A percentile compares a stretch with the other conserved stretches of the same genome.
These are phyloP conservation scores for Synergus japonicus DNA, from an alignment of 2,888 invertebrate species.

Conservation along the genomic window DNA sequence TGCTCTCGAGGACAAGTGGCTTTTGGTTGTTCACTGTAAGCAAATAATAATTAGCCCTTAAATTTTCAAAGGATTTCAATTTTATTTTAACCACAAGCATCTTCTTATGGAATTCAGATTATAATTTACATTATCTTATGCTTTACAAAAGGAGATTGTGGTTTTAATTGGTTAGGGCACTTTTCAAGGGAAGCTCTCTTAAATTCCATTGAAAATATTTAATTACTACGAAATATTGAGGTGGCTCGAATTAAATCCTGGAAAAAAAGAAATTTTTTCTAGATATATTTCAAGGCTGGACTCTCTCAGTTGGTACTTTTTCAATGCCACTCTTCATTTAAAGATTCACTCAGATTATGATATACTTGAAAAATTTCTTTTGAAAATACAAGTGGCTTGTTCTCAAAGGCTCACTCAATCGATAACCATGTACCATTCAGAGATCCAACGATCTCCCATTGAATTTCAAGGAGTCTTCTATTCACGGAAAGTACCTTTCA, in stretches of 20 bases:
- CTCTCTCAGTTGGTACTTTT: neutral
- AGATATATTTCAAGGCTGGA: neutral
- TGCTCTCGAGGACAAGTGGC: conserved; percentile 92
- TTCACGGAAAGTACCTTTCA: conserved; percentile 28
- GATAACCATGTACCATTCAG: conserved; percentile 32
- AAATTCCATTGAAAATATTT: too few relatives aligned
- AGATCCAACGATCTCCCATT: conserved; percentile 28
- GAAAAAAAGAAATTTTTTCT: neutral
- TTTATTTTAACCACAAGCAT: neutral
- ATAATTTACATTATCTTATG: too few relatives aligned
- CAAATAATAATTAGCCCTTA: conserved; percentile 66
- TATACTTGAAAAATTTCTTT: neutral
- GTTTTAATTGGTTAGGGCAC: neutral
- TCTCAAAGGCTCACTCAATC: conserved; percentile 21
- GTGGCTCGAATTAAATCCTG: neutral
- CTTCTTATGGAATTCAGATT: too few relatives aligned
- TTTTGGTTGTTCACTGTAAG: conserved; percentile 94
- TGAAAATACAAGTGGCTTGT: conserved; percentile 36
- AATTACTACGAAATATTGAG: neutral
- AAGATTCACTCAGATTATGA: neutral
- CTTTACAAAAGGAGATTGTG: neutral
- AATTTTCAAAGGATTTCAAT: neutral
- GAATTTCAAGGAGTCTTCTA: conserved; percentile 27
- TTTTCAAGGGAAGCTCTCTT: too few relatives aligned
- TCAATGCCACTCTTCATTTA: conserved; percentile 8